phyloP scores from a whole-genome alignment of 2,888 invertebrate genomes.

The Hemicrepidius hirtus region DNA sequence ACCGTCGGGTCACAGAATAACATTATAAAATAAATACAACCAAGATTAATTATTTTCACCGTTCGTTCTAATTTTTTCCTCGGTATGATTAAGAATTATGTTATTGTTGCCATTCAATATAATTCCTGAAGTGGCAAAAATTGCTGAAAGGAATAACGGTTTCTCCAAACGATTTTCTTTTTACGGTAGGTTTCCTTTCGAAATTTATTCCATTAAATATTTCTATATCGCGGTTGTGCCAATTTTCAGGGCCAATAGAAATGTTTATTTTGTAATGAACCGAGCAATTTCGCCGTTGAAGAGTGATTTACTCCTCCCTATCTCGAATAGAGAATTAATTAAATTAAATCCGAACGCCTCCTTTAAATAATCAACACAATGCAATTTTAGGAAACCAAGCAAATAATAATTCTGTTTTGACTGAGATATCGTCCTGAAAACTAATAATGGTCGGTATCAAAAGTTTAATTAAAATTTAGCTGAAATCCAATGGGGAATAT shows the following conservation, averaged over 20 bases:
- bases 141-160: background rate
- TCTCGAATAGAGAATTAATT: conserved; percentile 11
- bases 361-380: conserved; percentile 15
- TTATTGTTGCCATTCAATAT: background rate
- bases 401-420: conserved; percentile 15
- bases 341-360: conserved; percentile 9
- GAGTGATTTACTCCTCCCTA: conserved; percentile 4
- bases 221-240: conserved; percentile 6
- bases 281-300: conserved; percentile 2
- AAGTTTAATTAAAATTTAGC: conserved; percentile 12
- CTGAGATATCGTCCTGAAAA: conserved; percentile 12
- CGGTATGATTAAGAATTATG: background rate
- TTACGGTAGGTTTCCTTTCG: background rate
- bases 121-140: background rate
- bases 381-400: conserved; percentile 17
- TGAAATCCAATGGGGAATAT: too few relatives aligned
- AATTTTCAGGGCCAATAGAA: conserved; percentile 4
- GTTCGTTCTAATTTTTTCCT: background rate
- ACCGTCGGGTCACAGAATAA: background rate
- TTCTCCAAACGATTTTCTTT: background rate
- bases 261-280: conserved; percentile 2
- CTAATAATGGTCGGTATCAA: conserved; percentile 11
- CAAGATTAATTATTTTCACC: background rate
- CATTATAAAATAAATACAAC: background rate
- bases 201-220: conserved; percentile 1